Conservation (phyloP, 2,797 vertebrate species). For the Brachymystax lenok region DNA sequence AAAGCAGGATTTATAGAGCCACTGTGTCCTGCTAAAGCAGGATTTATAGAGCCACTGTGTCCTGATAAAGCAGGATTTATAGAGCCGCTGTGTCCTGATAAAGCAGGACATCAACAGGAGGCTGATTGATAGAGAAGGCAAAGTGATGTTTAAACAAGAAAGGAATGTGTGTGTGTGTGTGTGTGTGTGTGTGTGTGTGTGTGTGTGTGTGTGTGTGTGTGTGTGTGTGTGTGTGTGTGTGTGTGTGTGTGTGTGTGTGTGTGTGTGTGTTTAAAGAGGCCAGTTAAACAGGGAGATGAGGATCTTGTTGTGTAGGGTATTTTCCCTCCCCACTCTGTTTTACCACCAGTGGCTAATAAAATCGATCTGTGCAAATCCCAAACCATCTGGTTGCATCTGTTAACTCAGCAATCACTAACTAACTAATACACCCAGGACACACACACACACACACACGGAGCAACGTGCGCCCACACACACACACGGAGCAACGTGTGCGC, state of each 20-base stretch:
- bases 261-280: background rate
- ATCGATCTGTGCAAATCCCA: conserved; percentile 30
- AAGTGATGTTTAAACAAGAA: background rate
- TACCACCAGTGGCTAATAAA: conserved; percentile 37
- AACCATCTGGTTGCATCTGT: conserved; percentile 50
- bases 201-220: background rate
- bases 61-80: background rate
- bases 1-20: background rate
- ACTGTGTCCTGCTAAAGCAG: background rate
- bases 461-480: conserved; percentile 1
- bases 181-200: background rate
- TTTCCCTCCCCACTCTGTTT: background rate
- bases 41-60: background rate
- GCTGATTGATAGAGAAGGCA: background rate
- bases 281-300: background rate
- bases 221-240: background rate
- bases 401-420: conserved; percentile 39
- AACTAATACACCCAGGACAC: conserved; percentile 19
- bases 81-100: background rate
- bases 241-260: background rate
- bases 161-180: background rate
- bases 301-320: background rate
- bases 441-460: conserved; percentile 13
- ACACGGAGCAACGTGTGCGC: too few relatives aligned
- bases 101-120: background rate